These are phyloP conservation scores for Tragelaphus eurycerus DNA, from an alignment of 2,797 vertebrate species.

Conservation along the genomic window DNA sequence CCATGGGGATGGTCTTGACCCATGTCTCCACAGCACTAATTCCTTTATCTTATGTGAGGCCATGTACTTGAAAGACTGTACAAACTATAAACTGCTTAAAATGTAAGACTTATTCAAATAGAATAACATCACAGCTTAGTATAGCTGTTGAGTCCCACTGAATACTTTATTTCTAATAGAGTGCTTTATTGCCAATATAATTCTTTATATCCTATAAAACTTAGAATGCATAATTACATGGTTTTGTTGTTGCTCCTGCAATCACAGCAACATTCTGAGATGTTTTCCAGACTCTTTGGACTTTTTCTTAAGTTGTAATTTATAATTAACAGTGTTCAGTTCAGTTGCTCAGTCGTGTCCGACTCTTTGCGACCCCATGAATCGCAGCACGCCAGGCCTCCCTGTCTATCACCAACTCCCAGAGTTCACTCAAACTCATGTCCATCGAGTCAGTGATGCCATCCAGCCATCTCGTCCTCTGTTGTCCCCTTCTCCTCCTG, in stretches of 20 bases:
- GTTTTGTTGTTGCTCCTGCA: not conserved
- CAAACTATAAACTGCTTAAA: not conserved
- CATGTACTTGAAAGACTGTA: not conserved
- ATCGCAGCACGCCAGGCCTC: too few relatives aligned
- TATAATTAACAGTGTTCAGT: not conserved
- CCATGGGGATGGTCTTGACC: too few relatives aligned
- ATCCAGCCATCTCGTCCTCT: too few relatives aligned
- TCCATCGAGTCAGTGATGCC: too few relatives aligned
- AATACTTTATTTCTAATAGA: conserved; percentile 37
- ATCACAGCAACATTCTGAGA: not conserved
- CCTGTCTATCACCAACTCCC: too few relatives aligned
- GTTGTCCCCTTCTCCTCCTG: too few relatives aligned
- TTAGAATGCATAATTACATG: not conserved
- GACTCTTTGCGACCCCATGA: too few relatives aligned
- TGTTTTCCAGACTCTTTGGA: not conserved
- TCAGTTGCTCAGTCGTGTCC: too few relatives aligned
- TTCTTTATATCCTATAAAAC: conserved; percentile 6
- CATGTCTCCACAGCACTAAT: not conserved
- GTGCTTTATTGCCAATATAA: not conserved
- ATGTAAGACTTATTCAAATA: not conserved
- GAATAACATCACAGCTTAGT: not conserved
- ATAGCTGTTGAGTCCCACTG: not conserved
- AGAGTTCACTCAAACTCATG: too few relatives aligned
- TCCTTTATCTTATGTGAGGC: not conserved
- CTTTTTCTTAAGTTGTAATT: not conserved